phyloP scores from a whole-genome alignment of 2,888 invertebrate species.

The Hybos culiciformis region DNA sequence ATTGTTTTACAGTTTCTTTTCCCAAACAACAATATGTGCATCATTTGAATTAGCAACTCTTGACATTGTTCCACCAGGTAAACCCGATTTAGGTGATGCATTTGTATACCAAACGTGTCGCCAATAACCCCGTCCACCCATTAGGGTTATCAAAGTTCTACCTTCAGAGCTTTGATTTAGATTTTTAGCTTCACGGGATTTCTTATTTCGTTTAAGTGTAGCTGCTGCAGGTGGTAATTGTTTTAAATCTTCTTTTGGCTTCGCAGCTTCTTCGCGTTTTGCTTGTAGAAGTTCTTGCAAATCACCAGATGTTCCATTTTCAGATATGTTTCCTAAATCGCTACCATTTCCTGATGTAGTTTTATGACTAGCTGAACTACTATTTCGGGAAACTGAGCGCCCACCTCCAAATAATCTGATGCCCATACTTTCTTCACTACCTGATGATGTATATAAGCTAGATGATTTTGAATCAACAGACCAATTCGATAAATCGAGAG shows the following conservation, averaged over 20 bases:
- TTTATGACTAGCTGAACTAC: conserved; percentile 58
- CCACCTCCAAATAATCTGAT: conserved; percentile 40
- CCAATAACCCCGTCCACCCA: conserved; percentile 84
- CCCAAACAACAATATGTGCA: conserved; percentile 84
- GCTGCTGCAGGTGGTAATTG: conserved; percentile 15
- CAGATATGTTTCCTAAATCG: conserved; percentile 40
- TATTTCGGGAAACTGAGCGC: conserved; percentile 58
- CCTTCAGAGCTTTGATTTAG: conserved; percentile 28
- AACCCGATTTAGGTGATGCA: conserved; percentile 22
- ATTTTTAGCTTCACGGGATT: conserved; percentile 22
- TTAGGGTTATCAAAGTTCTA: conserved; percentile 68
- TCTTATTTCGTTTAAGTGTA: conserved; percentile 31
- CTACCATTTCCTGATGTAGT: conserved; percentile 38
- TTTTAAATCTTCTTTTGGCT: background rate
- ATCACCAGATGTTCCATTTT: conserved; percentile 27
- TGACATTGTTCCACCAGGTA: conserved; percentile 29
- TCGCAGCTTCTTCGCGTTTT: background rate
- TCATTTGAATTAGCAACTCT: conserved; percentile 66
- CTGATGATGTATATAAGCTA: conserved; percentile 67
- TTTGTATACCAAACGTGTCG: conserved; percentile 52
- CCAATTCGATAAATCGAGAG: conserved; percentile 75
- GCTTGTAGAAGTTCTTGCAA: background rate
- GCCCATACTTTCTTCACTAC: conserved; percentile 74
- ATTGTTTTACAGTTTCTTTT: conserved; percentile 55
- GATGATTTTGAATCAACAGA: conserved; percentile 75